Evolutionary conservation across 2,113 vertebrate genomes (phyloP), one percentile per base, ranked within the genome.

Genomic region (Periophthalmodon schlosseri): DNA sequence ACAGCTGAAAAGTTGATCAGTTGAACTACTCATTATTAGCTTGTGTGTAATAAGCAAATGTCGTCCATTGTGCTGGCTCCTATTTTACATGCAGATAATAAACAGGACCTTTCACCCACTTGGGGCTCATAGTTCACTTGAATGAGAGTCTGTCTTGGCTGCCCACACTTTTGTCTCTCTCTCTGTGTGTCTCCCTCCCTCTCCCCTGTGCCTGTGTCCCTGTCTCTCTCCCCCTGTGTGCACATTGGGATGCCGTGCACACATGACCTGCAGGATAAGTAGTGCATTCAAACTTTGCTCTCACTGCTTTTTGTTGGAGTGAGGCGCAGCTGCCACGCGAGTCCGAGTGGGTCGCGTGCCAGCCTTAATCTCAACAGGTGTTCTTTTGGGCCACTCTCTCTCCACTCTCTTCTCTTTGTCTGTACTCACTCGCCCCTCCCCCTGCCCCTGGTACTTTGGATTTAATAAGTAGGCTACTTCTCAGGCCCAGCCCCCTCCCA

Each of bases 251-350:
- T 88, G 69, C 81, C 44, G 28, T 60, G 73, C 82, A 50, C 69
- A 60, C 68, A 72, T 68, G 49, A 74, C 77, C 86, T 88, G 86
- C 87, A 91, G 84, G 85, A 87, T 90, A 89, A 90, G 85, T 83
- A 91, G 86, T 80, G 83, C 85, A 88, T 90, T 91, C 86, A 90
- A 91, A 91, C 88, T 92, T 91, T 86, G 74, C 77, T 78, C 84
- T 85, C 36, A 63, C 86, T 89, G 80, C 85, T 77, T 88, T 64
- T 50, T 92, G 90, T 92, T 92, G 82, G 79, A 76, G 86, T 72
- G 87, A 86, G 90, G 87, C 79, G 89, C 85, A 88, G 89, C 92
- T 75, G 89, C 93, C 89, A 78, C 90, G 91, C 82, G 90, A 89
- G 85, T 70, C 79, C 67, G 89, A 79, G 85, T 86, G 78, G 78